Evolutionary conservation across 37 sponge, comb jelly and placozoan species (phyloP), one percentile per base, ranked within the genome.

Genomic region (Axinella damicornis): DNA sequence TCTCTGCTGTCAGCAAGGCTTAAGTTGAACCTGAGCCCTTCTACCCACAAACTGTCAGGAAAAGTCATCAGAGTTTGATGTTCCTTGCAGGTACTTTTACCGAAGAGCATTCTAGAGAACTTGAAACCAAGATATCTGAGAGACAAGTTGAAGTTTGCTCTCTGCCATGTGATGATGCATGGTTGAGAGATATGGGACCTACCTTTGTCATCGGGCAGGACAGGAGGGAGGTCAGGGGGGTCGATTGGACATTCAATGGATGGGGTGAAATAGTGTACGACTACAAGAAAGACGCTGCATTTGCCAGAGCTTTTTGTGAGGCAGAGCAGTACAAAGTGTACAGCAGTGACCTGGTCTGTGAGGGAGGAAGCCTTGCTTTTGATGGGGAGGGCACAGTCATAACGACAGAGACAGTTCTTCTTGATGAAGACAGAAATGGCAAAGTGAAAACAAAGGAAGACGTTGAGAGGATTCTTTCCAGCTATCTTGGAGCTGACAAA

Each of bases 351-450:
- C 60, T 77, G n/a, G 30, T 57, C 20, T 58, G 60, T 30, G 77
- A 77, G 62, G 77, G 77, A 59, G 77, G 77, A 34, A 60, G 38
- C 24, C 62, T 77, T 6, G 77, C 77, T 21, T 77, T 77, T 58
- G 60, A 77, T 22, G 77, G 77, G 22, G 77, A 56, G 12, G 77
- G 77, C 21, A 77, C 61, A 15, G 61, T 57, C 9, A 77, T 77
- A 30, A 77, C 77, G 0, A 77, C 77, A 36, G 61, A 57, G 61
- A 20, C 77, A 58, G 77, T 77, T 5, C 38, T 58, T n/a, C 37
- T 77, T 24, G 62, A 60, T 38, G 62, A 59, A 38, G 6, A 38
- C 20, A 56, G 77, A 34, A 77, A 58, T 77, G 61, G 60, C 34
- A 34, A 24, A 28, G 21, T 30, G 37, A 72, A 38, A 37, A 30